Evolutionary conservation across 1,140 invertebrate species (phyloP).

Genomic region (Drosophila malerkotliana): DNA sequence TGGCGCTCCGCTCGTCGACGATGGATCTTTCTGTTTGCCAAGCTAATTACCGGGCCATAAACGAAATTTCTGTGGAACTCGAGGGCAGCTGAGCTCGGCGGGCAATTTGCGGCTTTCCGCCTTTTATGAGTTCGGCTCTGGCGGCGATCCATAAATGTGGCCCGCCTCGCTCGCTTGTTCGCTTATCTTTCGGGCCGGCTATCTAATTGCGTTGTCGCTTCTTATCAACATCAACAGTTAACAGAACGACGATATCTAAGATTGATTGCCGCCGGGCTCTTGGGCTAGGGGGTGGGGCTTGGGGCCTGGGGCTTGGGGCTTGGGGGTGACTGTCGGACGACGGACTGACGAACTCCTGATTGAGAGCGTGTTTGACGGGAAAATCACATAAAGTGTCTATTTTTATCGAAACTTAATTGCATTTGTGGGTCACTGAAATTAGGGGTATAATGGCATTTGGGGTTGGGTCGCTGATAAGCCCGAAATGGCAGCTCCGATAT

Average conservation of each 20-base stretch:
- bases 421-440: constrained; percentile 74
- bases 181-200: constrained; percentile 64
- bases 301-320: constrained; percentile 6
- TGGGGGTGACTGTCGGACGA: constrained; percentile 3
- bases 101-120: constrained; percentile 52
- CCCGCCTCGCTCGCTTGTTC: not conserved
- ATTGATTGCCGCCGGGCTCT: constrained; percentile 58
- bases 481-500: constrained; percentile 24
- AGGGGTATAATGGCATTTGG: constrained; percentile 58
- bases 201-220: constrained; percentile 78
- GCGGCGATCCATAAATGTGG: constrained; percentile 47
- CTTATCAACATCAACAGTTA: constrained; percentile 62
- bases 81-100: constrained; percentile 17
- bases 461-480: constrained; percentile 36
- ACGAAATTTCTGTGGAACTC: constrained; percentile 65
- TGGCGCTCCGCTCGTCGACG: not conserved
- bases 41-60: constrained; percentile 65
- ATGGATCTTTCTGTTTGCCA: constrained; percentile 33
- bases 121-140: constrained; percentile 73
- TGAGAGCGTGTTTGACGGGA: constrained; percentile 38
- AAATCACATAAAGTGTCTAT: constrained; percentile 74
- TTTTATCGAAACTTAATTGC: constrained; percentile 76
- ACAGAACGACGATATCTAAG: constrained; percentile 72
- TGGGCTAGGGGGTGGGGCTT: constrained; percentile 4
- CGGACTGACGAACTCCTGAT: constrained; percentile 7